Evolutionary conservation across 2,888 invertebrate genomes (phyloP).

Genomic region (Pharmacophagus antenor): DNA sequence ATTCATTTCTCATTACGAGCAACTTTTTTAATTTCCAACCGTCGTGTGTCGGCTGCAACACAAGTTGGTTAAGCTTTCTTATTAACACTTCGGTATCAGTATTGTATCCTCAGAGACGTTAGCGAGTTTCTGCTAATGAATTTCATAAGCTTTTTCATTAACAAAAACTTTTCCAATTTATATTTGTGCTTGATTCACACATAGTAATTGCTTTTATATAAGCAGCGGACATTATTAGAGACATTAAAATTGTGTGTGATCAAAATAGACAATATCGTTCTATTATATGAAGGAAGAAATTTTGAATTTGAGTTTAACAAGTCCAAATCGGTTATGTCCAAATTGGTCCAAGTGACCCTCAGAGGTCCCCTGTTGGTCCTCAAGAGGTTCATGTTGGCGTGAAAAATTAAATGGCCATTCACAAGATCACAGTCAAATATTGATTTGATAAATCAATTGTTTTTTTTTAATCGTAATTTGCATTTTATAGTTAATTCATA

Average conservation of each 20-base stretch:
- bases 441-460: too few relatives aligned
- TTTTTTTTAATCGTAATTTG: too few relatives aligned
- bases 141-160: slow-evolving; percentile 10
- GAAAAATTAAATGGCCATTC: too few relatives aligned
- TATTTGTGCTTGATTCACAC: neutral
- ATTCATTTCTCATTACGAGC: neutral
- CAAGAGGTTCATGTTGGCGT: too few relatives aligned
- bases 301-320: too few relatives aligned
- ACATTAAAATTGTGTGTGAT: neutral
- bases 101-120: slow-evolving; percentile 6
- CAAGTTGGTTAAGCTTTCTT: slow-evolving; percentile 20
- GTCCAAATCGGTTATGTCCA: too few relatives aligned
- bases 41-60: slow-evolving; percentile 16
- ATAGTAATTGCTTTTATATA: neutral
- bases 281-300: too few relatives aligned
- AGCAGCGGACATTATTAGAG: neutral
- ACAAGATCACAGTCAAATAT: too few relatives aligned
- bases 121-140: slow-evolving; percentile 18
- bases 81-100: slow-evolving; percentile 20
- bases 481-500: too few relatives aligned
- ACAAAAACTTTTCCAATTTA: slow-evolving; percentile 20
- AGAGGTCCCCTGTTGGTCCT: too few relatives aligned
- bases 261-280: too few relatives aligned
- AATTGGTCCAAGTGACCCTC: too few relatives aligned
- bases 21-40: slow-evolving; percentile 27